A percentile compares a stretch with the other conserved stretches of the same genome.
Conservation (phyloP, 2,888 invertebrate genomes). For the Abrostola triplasia region DNA sequence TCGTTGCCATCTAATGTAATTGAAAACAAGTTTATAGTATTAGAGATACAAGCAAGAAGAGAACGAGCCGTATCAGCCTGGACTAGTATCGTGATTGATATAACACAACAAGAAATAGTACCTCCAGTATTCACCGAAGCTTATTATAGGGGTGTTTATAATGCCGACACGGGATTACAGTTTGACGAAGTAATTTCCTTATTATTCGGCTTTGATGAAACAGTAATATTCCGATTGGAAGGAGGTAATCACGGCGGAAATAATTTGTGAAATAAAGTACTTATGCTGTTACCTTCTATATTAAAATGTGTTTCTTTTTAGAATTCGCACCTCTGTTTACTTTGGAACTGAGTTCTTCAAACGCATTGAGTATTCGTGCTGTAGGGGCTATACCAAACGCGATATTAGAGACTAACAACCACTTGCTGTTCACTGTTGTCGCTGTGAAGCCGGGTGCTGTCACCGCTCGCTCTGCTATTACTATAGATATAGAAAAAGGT, state of each 20-base stretch:
- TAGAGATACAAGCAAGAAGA: conserved; percentile 72
- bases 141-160: conserved; percentile 67
- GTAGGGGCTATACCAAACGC: conserved; percentile 46
- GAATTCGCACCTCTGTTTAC: conserved; percentile 54
- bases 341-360: conserved; percentile 27
- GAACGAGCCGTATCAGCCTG: conserved; percentile 66
- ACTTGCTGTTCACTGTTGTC: conserved; percentile 59
- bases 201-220: conserved; percentile 63
- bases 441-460: conserved; percentile 55
- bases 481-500: conserved; percentile 65
- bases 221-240: conserved; percentile 63
- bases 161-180: conserved; percentile 53
- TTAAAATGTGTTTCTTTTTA: conserved; percentile 40
- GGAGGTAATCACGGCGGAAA: conserved; percentile 59
- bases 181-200: conserved; percentile 63
- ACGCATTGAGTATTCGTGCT: conserved; percentile 40
- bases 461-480: conserved; percentile 58
- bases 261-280: conserved; percentile 7
- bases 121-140: conserved; percentile 63
- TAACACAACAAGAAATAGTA: conserved; percentile 57
- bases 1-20: conserved; percentile 58
- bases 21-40: conserved; percentile 63
- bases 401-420: conserved; percentile 54
- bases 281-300: neutral
- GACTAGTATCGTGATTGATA: conserved; percentile 65